Conservation (phyloP, 2,113 vertebrate species). For the Andinoacara biseriatus region DNA sequence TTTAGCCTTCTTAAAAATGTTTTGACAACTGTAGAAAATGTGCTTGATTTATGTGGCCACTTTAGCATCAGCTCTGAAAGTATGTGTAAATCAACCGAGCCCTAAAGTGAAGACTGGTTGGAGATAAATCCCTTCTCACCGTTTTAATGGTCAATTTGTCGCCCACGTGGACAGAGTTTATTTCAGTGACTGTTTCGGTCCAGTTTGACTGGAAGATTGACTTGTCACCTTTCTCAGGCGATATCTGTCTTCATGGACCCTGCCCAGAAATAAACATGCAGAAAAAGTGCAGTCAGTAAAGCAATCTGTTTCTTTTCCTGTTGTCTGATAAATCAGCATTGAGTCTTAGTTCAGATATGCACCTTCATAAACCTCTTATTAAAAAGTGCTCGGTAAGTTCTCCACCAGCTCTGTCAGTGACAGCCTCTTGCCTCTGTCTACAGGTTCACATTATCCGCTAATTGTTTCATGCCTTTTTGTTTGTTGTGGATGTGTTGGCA, state of each 20-base stretch:
- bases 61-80: constrained; percentile 3
- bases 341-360: neutral
- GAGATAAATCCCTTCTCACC: neutral
- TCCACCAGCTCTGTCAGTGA: neutral
- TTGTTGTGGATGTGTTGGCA: constrained; percentile 8
- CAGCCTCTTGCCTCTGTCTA: constrained; percentile 9
- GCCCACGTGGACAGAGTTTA: neutral
- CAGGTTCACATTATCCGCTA: constrained; percentile 52
- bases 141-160: neutral
- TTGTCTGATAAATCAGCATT: neutral
- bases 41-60: constrained; percentile 12
- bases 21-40: constrained; percentile 40
- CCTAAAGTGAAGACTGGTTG: neutral
- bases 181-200: neutral
- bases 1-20: constrained; percentile 38
- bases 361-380: neutral
- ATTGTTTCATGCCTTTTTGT: constrained; percentile 57
- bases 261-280: no score
- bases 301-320: no score
- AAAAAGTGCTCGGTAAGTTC: neutral
- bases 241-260: no score
- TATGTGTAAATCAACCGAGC: neutral
- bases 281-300: no score
- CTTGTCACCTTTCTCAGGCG: no score
- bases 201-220: neutral